phyloP scores from a whole-genome alignment of 53 echinoderm and acorn worm species.

The Stichopus horrens region DNA sequence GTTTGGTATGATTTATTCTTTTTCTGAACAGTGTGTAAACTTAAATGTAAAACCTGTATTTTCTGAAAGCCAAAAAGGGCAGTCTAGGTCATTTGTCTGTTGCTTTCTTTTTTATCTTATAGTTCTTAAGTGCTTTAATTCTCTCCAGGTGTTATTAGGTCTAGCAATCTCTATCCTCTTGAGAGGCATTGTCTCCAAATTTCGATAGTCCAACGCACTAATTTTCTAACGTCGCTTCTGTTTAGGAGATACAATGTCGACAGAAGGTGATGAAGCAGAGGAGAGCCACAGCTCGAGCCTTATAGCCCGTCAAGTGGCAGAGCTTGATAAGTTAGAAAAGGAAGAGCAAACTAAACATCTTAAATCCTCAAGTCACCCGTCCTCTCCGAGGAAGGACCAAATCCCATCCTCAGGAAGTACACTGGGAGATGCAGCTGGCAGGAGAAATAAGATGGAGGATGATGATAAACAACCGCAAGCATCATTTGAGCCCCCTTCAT shows the following conservation, averaged over 20 bases:
- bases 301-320: constrained; percentile 72
- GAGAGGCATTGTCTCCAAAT: too few relatives aligned
- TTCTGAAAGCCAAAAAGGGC: too few relatives aligned
- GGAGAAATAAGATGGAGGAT: not conserved
- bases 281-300: constrained; percentile 70
- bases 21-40: not conserved
- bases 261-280: constrained; percentile 65
- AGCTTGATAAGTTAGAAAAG: constrained; percentile 68
- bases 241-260: constrained; percentile 26
- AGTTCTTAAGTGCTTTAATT: too few relatives aligned
- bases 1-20: constrained; percentile 40
- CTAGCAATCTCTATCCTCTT: too few relatives aligned
- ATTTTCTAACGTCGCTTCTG: not conserved
- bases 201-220: too few relatives aligned
- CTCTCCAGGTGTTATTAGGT: too few relatives aligned
- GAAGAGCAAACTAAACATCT: not conserved
- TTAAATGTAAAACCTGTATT: too few relatives aligned
- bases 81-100: too few relatives aligned
- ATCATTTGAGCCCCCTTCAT: not conserved
- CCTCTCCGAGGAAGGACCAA: not conserved
- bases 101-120: too few relatives aligned
- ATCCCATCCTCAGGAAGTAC: not conserved
- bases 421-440: not conserved
- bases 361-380: not conserved
- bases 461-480: not conserved